phyloP scores from a whole-genome alignment of 2,888 invertebrate species.

The Acanthopleura granulata region DNA sequence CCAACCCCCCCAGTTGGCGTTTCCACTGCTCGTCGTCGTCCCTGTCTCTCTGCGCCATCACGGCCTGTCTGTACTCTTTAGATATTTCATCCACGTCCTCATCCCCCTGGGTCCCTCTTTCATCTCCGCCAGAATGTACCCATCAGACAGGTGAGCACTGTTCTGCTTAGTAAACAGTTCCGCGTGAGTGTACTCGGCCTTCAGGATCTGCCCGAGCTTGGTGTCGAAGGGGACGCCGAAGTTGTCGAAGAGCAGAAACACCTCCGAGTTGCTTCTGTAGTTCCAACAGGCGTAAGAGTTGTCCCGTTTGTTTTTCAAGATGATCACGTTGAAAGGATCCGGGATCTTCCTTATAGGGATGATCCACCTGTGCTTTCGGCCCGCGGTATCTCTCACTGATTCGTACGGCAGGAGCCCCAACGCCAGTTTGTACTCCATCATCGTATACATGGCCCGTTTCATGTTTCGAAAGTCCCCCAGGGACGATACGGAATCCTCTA shows the following conservation, averaged over 20 bases:
- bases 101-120: not conserved
- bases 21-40: not conserved
- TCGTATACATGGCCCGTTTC: too few species aligned
- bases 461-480: not conserved
- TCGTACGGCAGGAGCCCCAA: not conserved
- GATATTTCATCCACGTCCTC: not conserved
- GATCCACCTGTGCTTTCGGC: not conserved
- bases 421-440: not conserved
- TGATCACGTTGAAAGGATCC: not conserved
- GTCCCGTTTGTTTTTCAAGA: too few species aligned
- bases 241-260: not conserved
- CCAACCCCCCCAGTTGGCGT: not conserved
- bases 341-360: not conserved
- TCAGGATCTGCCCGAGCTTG: not conserved
- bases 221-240: too few species aligned
- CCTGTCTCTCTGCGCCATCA: not conserved
- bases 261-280: not conserved
- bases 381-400: not conserved
- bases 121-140: not conserved
- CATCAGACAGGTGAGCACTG: not conserved
- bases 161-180: not conserved
- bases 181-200: slow-evolving; percentile 3
- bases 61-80: not conserved
- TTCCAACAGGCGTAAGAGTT: slow-evolving; percentile 1
- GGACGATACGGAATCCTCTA: not conserved